A percentile compares a stretch with the other conserved stretches of the same genome.
These are phyloP conservation scores for Eucidaris tribuloides DNA, from an alignment of 35 echinoderm and acorn worm species.

Conservation along the genomic window DNA sequence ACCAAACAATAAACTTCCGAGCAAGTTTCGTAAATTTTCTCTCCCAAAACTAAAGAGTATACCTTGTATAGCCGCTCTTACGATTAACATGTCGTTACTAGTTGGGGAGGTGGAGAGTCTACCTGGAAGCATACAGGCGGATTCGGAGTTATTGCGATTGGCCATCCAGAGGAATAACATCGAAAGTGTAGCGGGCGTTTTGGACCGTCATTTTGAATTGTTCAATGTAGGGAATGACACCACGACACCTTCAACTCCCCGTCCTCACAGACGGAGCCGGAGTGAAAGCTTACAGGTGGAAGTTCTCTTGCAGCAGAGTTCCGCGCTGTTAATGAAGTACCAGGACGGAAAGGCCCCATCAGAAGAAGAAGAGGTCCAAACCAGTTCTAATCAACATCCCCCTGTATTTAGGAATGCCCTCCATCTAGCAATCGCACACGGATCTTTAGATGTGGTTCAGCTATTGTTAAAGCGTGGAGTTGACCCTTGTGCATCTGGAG, in stretches of 20 bases:
- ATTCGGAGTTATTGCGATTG: constrained; percentile 38
- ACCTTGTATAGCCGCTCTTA: constrained; percentile 51
- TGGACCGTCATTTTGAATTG: constrained; percentile 42
- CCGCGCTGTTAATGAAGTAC: constrained; percentile 44
- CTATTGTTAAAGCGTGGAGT: constrained; percentile 47
- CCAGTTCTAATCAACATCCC: neutral
- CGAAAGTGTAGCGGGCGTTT: constrained; percentile 32
- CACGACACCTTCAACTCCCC: constrained; percentile 14
- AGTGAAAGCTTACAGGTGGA: constrained; percentile 53
- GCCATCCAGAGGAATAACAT: constrained; percentile 55
- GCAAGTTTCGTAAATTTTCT: constrained; percentile 40
- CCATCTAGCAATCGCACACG: constrained; percentile 44
- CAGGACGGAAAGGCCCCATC: constrained; percentile 7
- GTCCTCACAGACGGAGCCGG: constrained; percentile 10
- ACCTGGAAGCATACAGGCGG: constrained; percentile 16
- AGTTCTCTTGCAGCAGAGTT: constrained; percentile 47
- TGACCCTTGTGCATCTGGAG: constrained; percentile 23
- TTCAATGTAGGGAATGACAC: constrained; percentile 46
- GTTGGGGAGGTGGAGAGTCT: constrained; percentile 41
- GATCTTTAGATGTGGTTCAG: constrained; percentile 46
- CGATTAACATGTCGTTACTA: constrained; percentile 59
- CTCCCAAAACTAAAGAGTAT: constrained; percentile 46
- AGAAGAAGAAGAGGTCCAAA: constrained; percentile 12
- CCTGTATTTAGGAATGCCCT: constrained; percentile 45
- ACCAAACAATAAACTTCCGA: constrained; percentile 33